These are phyloP conservation scores for Butorides virescens DNA, from an alignment of 2,113 vertebrate species.

Conservation along the genomic window DNA sequence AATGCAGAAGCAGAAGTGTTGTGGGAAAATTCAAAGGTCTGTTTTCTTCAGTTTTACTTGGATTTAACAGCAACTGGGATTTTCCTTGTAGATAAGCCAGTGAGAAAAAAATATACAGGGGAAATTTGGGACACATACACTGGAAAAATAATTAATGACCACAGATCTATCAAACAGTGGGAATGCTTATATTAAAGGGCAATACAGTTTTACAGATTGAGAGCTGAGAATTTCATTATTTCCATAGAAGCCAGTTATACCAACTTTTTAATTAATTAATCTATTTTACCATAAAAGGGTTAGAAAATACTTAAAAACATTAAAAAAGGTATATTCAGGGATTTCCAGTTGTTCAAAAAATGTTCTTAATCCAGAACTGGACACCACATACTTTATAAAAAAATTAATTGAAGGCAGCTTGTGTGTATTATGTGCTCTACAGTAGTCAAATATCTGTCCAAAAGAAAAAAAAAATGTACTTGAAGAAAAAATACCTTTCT, in stretches of 20 bases:
- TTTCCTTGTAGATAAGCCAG: background rate
- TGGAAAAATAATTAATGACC: background rate
- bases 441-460: constrained; percentile 7
- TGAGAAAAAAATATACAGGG: background rate
- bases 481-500: constrained; percentile 4
- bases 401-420: background rate
- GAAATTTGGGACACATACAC: background rate
- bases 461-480: background rate
- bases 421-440: background rate
- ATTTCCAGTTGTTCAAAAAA: background rate
- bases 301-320: background rate
- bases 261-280: background rate
- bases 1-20: background rate
- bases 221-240: background rate
- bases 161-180: background rate
- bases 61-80: background rate
- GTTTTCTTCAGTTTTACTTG: background rate
- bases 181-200: background rate
- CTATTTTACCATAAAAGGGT: background rate
- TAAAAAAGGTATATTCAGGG: background rate
- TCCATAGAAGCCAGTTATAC: background rate
- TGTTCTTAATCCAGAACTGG: background rate
- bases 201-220: background rate
- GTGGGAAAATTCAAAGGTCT: constrained; percentile 24
- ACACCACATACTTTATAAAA: background rate